Percentiles rank a stretch among this genome's conserved stretches.
Evolutionary conservation across 2,113 vertebrate genomes (phyloP).

Genomic region (Paratilapia polleni): DNA sequence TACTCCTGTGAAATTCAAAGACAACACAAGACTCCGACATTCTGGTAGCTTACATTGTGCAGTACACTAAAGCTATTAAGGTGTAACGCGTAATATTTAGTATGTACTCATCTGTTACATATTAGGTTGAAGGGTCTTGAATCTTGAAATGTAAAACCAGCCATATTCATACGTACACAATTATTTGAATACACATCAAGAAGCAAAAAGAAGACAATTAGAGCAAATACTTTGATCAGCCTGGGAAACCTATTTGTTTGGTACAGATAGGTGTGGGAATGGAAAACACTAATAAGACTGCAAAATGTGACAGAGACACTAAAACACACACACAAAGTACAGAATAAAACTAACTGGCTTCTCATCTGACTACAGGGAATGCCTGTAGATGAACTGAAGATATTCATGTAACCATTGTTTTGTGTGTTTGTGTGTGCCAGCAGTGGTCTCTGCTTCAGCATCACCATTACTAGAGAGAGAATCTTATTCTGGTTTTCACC

Average conservation of each 20-base stretch:
- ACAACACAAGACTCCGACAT: background rate
- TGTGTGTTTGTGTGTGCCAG: background rate
- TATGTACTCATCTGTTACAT: background rate
- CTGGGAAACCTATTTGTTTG: slow-evolving; percentile 1
- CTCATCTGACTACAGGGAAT: background rate
- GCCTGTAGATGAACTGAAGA: background rate
- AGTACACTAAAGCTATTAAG: background rate
- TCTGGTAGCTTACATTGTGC: background rate
- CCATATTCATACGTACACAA: background rate
- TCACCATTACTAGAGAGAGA: slow-evolving; percentile 21
- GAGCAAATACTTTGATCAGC: background rate
- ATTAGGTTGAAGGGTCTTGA: background rate
- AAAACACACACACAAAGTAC: background rate
- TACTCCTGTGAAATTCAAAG: too few species aligned
- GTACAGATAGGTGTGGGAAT: background rate
- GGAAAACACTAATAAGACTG: slow-evolving; percentile 4
- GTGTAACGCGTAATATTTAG: background rate
- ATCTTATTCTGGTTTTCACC: slow-evolving; percentile 22
- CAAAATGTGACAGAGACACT: background rate
- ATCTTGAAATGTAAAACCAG: background rate
- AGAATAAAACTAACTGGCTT: background rate
- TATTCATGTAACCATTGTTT: background rate
- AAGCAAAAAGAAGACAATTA: background rate
- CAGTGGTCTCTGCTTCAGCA: slow-evolving; percentile 16
- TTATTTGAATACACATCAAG: background rate